phyloP scores from a whole-genome alignment of 2,797 vertebrate genomes.

The Toxotes lorentzi region DNA sequence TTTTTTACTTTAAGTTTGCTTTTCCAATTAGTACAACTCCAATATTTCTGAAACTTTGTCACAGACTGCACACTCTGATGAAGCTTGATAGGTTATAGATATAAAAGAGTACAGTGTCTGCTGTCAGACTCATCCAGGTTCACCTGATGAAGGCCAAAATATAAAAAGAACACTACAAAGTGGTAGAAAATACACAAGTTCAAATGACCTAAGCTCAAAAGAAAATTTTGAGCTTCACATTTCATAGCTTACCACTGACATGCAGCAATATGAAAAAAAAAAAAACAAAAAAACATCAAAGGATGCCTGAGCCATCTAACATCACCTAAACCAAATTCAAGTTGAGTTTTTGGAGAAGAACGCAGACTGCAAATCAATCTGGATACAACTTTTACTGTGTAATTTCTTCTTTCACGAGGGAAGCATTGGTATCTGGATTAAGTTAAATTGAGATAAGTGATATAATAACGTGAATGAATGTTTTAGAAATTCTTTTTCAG shows the following conservation, averaged over 20 bases:
- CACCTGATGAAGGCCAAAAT: background rate
- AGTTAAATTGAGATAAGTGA: background rate
- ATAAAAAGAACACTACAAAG: constrained; percentile 8
- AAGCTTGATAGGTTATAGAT: too few species aligned
- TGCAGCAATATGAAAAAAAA: background rate
- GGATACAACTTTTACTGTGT: background rate
- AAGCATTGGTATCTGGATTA: too few species aligned
- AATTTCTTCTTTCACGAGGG: too few species aligned
- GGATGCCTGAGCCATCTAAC: background rate
- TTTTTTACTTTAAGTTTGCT: background rate
- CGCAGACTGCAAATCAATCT: background rate
- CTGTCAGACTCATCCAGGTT: background rate
- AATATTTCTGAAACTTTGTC: background rate
- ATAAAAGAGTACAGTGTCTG: background rate
- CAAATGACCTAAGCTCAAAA: constrained; percentile 2
- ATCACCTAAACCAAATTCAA: background rate
- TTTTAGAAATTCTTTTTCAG: background rate
- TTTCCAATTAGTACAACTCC: background rate
- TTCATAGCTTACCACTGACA: background rate
- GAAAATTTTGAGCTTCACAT: background rate
- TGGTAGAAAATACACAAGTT: background rate
- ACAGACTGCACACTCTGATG: too few species aligned
- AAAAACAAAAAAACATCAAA: constrained; percentile 8
- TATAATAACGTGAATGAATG: background rate
- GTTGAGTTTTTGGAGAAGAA: background rate